A percentile compares a stretch with the other conserved stretches of the same genome.
Conservation (phyloP, 2,888 invertebrate genomes). For the Keiferia lycopersicella region DNA sequence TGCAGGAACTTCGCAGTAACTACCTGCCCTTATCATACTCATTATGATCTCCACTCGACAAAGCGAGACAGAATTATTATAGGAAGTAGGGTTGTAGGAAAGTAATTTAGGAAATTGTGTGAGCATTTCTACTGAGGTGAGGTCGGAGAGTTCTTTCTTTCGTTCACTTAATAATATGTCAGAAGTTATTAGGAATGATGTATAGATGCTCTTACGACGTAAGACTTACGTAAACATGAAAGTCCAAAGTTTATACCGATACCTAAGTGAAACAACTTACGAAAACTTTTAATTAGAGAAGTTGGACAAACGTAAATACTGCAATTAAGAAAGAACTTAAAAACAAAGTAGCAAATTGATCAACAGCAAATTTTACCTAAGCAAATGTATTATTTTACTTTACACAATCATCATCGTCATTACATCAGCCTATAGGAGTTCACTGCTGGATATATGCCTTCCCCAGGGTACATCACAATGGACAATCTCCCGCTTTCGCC, state of each 20-base stretch:
- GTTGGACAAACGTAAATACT: not conserved
- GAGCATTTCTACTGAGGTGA: slow-evolving; percentile 39
- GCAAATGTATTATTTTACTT: too few species aligned
- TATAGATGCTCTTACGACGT: slow-evolving; percentile 43
- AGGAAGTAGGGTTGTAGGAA: not conserved
- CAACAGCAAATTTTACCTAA: too few species aligned
- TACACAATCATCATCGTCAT: too few species aligned
- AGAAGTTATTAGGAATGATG: slow-evolving; percentile 41
- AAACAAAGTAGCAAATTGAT: slow-evolving; percentile 27
- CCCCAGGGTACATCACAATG: too few species aligned
- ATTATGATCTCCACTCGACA: not conserved
- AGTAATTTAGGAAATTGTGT: slow-evolving; percentile 58
- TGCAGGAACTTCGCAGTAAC: not conserved
- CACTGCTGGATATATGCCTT: too few species aligned
- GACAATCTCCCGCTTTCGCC: too few species aligned
- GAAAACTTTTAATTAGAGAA: not conserved
- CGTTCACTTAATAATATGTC: slow-evolving; percentile 23
- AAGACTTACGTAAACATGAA: slow-evolving; percentile 5
- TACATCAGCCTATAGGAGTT: too few species aligned
- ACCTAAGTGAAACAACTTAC: not conserved
- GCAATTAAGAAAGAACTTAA: not conserved
- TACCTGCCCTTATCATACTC: not conserved
- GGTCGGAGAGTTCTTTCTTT: slow-evolving; percentile 28
- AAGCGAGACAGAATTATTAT: slow-evolving; percentile 1
- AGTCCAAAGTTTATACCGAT: not conserved